A percentile compares a stretch with the other conserved stretches of the same genome.
Evolutionary conservation across 2,797 vertebrate species (phyloP).

Genomic region (Sebastes vulpes): DNA sequence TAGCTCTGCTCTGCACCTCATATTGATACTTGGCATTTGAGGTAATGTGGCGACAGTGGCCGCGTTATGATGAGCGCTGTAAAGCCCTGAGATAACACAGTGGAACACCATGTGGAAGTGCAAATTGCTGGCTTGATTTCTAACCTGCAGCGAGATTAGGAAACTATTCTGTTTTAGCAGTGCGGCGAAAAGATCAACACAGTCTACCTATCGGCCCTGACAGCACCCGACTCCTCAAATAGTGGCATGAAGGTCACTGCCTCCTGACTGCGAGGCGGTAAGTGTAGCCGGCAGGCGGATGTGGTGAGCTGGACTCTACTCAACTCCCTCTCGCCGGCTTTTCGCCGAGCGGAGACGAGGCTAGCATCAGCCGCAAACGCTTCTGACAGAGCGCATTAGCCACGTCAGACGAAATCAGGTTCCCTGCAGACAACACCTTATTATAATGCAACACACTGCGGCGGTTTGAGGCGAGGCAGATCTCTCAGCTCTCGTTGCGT

Average conservation of each 20-base stretch:
- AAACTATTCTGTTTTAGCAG: neutral
- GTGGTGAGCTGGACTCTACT: neutral
- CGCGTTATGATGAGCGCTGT: neutral
- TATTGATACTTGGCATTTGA: slow-evolving; percentile 56
- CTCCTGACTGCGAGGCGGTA: slow-evolving; percentile 2
- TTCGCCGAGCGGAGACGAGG: slow-evolving; percentile 32
- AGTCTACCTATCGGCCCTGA: slow-evolving; percentile 14
- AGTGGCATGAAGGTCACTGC: slow-evolving; percentile 56
- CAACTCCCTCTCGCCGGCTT: slow-evolving; percentile 2
- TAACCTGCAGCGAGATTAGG: neutral
- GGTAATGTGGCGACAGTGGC: slow-evolving; percentile 21
- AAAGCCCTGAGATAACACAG: slow-evolving; percentile 18
- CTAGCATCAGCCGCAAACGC: slow-evolving; percentile 57
- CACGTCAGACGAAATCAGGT: slow-evolving; percentile 48
- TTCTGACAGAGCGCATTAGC: slow-evolving; percentile 69
- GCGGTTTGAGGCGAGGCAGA: slow-evolving; percentile 51
- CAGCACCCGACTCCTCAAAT: slow-evolving; percentile 20
- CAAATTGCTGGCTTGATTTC: slow-evolving; percentile 6
- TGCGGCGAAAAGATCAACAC: slow-evolving; percentile 4
- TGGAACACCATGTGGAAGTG: neutral
- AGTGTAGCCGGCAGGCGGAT: slow-evolving; percentile 34
- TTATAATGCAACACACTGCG: slow-evolving; percentile 28
- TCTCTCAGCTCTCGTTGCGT: slow-evolving; percentile 8
- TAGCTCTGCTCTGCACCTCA: slow-evolving; percentile 18
- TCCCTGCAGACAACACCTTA: slow-evolving; percentile 52